Evolutionary conservation across 1,140 invertebrate species (phyloP).

Genomic region (Pseudomyrmex sp.): DNA sequence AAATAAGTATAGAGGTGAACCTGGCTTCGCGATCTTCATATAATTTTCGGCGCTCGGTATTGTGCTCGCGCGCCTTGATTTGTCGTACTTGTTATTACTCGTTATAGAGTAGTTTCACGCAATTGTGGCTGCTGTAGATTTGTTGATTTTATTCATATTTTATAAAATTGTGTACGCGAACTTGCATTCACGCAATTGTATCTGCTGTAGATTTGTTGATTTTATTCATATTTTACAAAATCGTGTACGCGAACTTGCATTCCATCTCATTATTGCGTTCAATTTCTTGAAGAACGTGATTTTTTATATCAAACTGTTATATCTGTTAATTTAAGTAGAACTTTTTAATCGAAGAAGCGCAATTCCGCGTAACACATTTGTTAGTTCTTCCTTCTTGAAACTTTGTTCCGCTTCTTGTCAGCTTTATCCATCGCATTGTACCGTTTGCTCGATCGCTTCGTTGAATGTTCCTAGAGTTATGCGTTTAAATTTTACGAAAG

Average conservation of each 20-base stretch:
- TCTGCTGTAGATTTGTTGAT: slow-evolving; percentile 25
- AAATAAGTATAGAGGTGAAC: not conserved
- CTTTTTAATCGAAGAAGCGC: no score
- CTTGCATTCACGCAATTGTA: not conserved
- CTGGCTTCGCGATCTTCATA: slow-evolving; percentile 9
- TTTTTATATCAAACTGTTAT: no score
- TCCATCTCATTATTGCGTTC: slow-evolving; percentile 26
- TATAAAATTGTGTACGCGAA: not conserved
- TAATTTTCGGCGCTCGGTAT: slow-evolving; percentile 11
- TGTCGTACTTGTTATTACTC: slow-evolving; percentile 22
- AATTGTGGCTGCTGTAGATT: not conserved
- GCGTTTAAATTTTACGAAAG: slow-evolving; percentile 28
- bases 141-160: not conserved
- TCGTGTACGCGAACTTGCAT: not conserved
- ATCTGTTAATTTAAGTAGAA: no score
- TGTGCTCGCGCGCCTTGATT: slow-evolving; percentile 1
- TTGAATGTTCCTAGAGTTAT: slow-evolving; percentile 23
- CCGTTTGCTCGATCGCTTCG: slow-evolving; percentile 39
- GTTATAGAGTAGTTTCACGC: not conserved
- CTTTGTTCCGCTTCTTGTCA: not conserved
- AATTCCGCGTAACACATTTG: not conserved
- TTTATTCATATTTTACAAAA: slow-evolving; percentile 64
- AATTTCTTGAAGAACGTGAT: slow-evolving; percentile 3
- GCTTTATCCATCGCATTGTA: slow-evolving; percentile 34
- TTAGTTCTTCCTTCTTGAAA: slow-evolving; percentile 4